Evolutionary conservation across 2,888 invertebrate genomes (phyloP), one percentile per base, ranked within the genome.

Genomic region (Tiliacea citrago): DNA sequence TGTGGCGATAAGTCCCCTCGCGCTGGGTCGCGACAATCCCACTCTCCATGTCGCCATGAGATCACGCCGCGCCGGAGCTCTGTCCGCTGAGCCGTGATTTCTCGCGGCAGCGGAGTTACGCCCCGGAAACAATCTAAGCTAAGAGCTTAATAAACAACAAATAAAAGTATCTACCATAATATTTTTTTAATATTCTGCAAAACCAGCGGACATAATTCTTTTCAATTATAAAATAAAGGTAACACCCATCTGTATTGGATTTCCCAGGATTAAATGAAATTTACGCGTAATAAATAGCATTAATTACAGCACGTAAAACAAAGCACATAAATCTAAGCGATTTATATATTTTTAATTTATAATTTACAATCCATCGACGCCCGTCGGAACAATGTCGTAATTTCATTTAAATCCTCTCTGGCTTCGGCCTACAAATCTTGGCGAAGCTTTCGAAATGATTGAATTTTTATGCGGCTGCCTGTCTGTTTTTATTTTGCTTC

Each of bases 381-480:
- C 71, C 73, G 78, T 73, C 80, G 89, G 90, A 91, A 91, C 91
- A 91, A 92, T 90, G 88, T 87, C 81, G 90, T 90, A 90, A 91
- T 92, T 91, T 89, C 88, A 90, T 92, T 91, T 83, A 85, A 85
- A 85, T 85, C 85, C 84, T 76, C 86, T 77, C 79, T 51, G 82
- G 74, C 85, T 73, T 82, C 84, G 79, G 87, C 87, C 84, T 88
- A 90, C 90, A 90, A 90, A 91, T 91, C 90, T 90, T 89, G 51
- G 75, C 85, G 86, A 84, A 90, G 91, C 92, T 91, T 90, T 92
- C 84, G 89, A 88, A 90, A 91, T 92, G 90, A 92, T 92, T 91
- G 91, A 89, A 92, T 92, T 92, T 92, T 91, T 91, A 89, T 86
- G 86, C 88, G 83, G 84, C 75, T 83, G 79, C 73, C 81, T 83